Evolutionary conservation across 2,888 invertebrate species (phyloP).

Genomic region (Ceramica pisi): DNA sequence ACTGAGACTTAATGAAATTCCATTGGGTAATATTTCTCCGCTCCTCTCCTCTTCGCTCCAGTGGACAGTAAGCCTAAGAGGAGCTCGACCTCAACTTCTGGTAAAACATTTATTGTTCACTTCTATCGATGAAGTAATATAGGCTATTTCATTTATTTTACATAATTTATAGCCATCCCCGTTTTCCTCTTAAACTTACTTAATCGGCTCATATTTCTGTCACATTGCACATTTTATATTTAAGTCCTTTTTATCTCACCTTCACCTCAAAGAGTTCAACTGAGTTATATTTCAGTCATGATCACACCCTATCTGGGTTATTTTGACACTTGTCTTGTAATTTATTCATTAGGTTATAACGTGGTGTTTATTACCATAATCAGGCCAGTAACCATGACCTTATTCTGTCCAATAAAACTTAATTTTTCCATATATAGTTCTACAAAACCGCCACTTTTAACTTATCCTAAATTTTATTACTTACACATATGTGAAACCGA

Average conservation of each 20-base stretch:
- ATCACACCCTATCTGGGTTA: slow-evolving; percentile 34
- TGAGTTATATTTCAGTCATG: slow-evolving; percentile 34
- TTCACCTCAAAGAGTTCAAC: slow-evolving; percentile 24
- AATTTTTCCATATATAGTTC: not conserved
- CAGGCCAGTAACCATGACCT: slow-evolving; percentile 13
- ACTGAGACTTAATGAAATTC: no score
- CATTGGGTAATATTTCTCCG: no score
- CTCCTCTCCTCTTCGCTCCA: no score
- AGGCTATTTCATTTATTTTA: not conserved
- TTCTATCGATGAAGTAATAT: no score
- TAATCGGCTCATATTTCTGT: not conserved
- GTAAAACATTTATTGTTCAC: no score
- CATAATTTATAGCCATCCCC: not conserved
- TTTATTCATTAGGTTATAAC: slow-evolving; percentile 26
- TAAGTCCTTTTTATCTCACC: slow-evolving; percentile 21
- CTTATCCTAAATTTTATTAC: not conserved
- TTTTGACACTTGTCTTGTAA: slow-evolving; percentile 40
- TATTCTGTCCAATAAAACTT: not conserved
- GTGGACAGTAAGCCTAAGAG: no score
- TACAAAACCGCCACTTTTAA: not conserved
- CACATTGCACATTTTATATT: not conserved
- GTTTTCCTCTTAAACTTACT: not conserved
- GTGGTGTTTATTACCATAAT: slow-evolving; percentile 20
- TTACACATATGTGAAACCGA: not conserved
- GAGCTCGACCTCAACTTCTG: no score